Percentiles rank a stretch among this genome's conserved stretches.
These are phyloP conservation scores for Mactromeris polynyma DNA, from an alignment of 2,888 invertebrate genomes.

Conservation along the genomic window DNA sequence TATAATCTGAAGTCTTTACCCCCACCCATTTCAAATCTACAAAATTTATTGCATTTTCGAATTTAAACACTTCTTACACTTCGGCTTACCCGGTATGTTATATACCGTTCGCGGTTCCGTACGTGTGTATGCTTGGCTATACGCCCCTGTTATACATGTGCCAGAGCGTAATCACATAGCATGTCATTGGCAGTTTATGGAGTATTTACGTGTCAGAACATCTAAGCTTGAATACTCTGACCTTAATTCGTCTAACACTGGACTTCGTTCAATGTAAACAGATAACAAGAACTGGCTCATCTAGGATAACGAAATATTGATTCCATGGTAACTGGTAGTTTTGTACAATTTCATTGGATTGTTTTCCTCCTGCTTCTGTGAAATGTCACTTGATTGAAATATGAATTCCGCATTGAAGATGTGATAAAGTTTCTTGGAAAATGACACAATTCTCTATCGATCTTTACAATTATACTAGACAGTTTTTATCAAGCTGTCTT, in stretches of 20 bases:
- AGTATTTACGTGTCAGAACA: no score
- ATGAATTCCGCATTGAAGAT: neutral
- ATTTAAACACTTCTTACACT: no score
- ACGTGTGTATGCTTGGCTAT: no score
- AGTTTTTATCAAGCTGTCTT: neutral
- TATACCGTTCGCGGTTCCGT: no score
- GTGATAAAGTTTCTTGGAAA: neutral
- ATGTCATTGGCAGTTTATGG: no score
- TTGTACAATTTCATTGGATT: neutral
- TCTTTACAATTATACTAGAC: neutral
- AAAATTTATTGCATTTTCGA: no score
- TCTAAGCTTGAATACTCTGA: neutral
- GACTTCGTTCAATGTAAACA: neutral
- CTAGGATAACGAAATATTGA: neutral
- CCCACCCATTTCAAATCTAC: no score
- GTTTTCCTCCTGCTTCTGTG: neutral
- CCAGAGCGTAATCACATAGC: no score
- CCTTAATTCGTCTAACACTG: neutral
- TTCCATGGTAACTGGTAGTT: neutral
- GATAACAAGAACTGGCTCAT: neutral
- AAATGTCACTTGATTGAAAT: constrained; percentile 3
- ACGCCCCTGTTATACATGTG: no score
- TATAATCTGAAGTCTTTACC: no score
- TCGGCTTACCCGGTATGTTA: no score
- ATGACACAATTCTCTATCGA: neutral